Conservation (phyloP, 2,797 vertebrate genomes). For the Lindbergichthys nudifrons region DNA sequence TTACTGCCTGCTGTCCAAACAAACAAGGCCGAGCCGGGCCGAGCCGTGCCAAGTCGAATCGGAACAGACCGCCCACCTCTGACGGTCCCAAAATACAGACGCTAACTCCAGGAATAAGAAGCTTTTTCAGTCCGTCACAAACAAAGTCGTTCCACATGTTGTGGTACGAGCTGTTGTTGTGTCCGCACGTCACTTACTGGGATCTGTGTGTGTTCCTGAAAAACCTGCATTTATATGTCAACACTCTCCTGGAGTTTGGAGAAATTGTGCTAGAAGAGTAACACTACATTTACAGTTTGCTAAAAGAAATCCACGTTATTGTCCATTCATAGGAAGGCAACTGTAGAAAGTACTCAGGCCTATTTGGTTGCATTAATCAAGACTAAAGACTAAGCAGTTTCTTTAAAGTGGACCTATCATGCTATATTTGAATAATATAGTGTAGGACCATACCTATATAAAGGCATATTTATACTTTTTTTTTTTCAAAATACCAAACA, state of each 20-base stretch:
- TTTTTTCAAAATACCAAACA: no score
- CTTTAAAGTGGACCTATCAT: no score
- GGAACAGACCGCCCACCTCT: conserved; percentile 63
- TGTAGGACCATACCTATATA: no score
- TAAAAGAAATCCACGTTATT: not conserved
- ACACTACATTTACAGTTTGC: not conserved
- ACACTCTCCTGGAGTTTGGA: not conserved
- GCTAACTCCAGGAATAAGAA: conserved; percentile 65
- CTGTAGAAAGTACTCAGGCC: no score
- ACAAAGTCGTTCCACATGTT: conserved; percentile 54
- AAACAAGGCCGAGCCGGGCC: conserved; percentile 68
- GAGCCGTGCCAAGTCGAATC: conserved; percentile 33
- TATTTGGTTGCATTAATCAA: not conserved
- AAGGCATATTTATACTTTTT: no score
- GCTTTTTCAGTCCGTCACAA: conserved; percentile 36
- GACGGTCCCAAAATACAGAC: conserved; percentile 72
- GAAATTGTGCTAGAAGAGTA: not conserved
- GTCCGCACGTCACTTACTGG: conserved; percentile 25
- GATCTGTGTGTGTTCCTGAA: conserved; percentile 15
- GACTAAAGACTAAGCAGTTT: not conserved
- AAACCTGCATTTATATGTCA: not conserved
- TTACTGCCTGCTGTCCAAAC: conserved; percentile 80
- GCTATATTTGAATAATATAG: no score
- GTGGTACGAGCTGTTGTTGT: conserved; percentile 38
- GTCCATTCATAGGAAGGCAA: not conserved